phyloP scores from a whole-genome alignment of 2,797 vertebrate genomes.

The Amblyraja radiata region DNA sequence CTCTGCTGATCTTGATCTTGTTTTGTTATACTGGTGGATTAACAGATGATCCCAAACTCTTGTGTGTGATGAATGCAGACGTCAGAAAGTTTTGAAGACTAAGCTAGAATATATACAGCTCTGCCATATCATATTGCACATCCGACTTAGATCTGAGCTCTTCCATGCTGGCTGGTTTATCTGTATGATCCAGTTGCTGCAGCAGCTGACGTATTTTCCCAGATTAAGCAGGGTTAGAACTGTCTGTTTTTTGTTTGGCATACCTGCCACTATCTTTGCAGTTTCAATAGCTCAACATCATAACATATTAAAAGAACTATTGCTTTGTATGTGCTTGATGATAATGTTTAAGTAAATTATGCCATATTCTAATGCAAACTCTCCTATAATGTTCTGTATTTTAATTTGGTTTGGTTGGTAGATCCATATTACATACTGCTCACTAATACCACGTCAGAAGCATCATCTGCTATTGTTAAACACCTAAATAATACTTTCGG shows the following conservation, averaged over 20 bases:
- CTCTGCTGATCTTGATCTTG: background rate
- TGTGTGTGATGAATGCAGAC: background rate
- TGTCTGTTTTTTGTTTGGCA: background rate
- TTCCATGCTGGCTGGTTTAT: background rate
- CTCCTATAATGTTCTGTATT: background rate
- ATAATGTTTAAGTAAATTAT: background rate
- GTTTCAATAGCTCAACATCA: background rate
- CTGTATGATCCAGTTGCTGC: background rate
- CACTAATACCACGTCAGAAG: background rate
- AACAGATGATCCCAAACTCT: background rate
- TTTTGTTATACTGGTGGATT: background rate
- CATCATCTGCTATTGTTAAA: background rate
- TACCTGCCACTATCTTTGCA: background rate
- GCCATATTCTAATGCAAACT: background rate
- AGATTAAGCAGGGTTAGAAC: background rate
- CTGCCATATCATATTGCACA: background rate
- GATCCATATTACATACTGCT: background rate
- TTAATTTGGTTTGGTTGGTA: background rate
- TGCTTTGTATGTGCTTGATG: background rate
- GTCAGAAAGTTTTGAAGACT: background rate
- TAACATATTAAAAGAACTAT: background rate
- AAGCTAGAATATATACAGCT: background rate
- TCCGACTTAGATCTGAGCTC: background rate
- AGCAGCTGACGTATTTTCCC: background rate
- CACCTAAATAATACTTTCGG: background rate